These are phyloP conservation scores for Halcyon chelicuti DNA, from an alignment of 2,797 vertebrate genomes.

Conservation along the genomic window DNA sequence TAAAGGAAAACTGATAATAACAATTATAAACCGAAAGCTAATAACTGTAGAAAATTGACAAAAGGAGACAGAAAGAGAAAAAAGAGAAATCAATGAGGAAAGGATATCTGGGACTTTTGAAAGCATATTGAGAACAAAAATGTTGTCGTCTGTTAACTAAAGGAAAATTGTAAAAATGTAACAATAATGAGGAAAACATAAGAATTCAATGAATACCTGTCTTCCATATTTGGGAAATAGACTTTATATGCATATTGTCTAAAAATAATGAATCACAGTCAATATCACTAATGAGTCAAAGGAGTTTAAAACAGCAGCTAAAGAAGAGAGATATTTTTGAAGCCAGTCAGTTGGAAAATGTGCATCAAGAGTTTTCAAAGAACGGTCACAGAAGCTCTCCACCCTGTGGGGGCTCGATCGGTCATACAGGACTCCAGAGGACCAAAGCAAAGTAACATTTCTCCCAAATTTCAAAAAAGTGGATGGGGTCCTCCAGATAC, in stretches of 20 bases:
- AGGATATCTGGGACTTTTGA: conserved; percentile 34
- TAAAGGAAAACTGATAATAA: conserved; percentile 55
- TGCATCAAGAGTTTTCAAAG: neutral
- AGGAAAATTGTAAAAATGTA: conserved; percentile 24
- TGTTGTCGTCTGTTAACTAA: conserved; percentile 36
- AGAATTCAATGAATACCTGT: conserved; percentile 37
- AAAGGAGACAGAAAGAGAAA: neutral
- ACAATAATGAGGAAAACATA: conserved; percentile 31
- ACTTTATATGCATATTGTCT: conserved; percentile 6
- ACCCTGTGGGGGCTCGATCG: rapidly evolving
- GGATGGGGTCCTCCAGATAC: neutral
- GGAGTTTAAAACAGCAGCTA: conserved; percentile 19
- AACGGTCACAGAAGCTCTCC: neutral
- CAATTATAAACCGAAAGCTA: conserved; percentile 45
- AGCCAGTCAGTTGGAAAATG: neutral
- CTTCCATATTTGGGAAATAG: conserved; percentile 39
- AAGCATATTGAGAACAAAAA: conserved; percentile 48
- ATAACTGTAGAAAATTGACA: conserved; percentile 27
- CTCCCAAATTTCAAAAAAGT: neutral
- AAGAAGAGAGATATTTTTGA: conserved; percentile 1
- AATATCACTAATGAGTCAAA: conserved; percentile 18
- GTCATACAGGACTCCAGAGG: neutral
- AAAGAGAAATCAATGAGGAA: conserved; percentile 18
- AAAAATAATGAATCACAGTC: conserved; percentile 24
- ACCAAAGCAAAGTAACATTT: neutral